phyloP scores from a whole-genome alignment of 2,113 vertebrate species.

The Anarhynchus alexandrinus region DNA sequence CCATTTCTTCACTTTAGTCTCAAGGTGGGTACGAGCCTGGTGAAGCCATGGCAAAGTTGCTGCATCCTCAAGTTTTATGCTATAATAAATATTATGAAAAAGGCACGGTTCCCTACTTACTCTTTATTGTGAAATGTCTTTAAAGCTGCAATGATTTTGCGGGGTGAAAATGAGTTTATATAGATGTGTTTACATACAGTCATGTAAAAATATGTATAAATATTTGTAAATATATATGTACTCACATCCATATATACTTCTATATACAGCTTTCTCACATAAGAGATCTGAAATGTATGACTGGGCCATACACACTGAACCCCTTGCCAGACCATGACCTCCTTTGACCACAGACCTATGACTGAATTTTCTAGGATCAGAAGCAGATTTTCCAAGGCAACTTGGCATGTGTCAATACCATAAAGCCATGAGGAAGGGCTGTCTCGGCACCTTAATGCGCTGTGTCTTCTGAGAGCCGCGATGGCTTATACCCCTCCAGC shows the following conservation, averaged over 20 bases:
- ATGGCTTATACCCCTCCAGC: background rate
- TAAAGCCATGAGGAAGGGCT: background rate
- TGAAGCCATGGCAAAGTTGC: background rate
- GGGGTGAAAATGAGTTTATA: background rate
- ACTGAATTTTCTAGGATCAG: background rate
- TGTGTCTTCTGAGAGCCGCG: rapidly evolving
- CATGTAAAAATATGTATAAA: background rate
- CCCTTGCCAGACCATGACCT: background rate
- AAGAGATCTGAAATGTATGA: background rate
- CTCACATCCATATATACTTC: background rate
- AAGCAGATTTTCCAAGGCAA: background rate
- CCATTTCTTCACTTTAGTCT: background rate
- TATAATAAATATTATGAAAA: background rate
- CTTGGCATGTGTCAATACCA: background rate
- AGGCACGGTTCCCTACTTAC: background rate
- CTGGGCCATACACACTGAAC: background rate
- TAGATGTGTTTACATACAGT: background rate
- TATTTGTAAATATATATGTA: background rate
- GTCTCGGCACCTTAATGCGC: background rate
- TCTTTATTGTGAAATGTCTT: background rate
- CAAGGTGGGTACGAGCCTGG: background rate
- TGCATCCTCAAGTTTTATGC: background rate
- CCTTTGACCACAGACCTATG: background rate
- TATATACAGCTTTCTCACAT: background rate
- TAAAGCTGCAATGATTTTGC: background rate